Percentiles rank a stretch among this genome's conserved stretches.
Evolutionary conservation across 2,113 vertebrate species (phyloP).

Genomic region (Podocnemis expansa): DNA sequence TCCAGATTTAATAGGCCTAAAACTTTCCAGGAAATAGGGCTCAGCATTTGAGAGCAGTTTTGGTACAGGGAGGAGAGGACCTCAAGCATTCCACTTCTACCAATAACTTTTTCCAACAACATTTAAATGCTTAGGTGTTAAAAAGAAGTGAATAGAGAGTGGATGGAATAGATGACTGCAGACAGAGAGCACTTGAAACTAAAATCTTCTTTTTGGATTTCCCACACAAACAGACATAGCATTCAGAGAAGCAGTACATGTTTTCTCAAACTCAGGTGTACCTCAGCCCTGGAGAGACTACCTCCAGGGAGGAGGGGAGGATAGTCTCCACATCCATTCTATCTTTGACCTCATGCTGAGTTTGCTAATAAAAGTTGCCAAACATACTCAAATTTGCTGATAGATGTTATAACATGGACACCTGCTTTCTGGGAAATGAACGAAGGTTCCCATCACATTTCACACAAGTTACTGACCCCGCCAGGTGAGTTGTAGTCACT

Average conservation of each 20-base stretch:
- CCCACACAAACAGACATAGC: rapidly evolving
- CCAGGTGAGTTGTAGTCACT: background rate
- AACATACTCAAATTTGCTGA: background rate
- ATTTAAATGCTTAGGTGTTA: background rate
- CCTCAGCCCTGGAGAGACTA: background rate
- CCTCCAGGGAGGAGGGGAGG: background rate
- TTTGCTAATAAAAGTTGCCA: background rate
- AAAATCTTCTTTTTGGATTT: background rate
- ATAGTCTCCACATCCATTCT: background rate
- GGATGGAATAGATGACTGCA: background rate
- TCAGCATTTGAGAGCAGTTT: background rate
- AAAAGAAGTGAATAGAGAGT: background rate
- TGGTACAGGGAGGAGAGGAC: background rate
- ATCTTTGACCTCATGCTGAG: background rate
- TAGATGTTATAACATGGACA: background rate
- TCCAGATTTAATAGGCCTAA: background rate
- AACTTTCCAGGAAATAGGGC: background rate
- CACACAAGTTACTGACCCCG: background rate
- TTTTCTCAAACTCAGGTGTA: background rate
- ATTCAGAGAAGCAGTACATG: background rate
- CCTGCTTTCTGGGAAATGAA: background rate
- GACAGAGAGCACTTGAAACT: background rate
- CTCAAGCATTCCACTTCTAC: background rate
- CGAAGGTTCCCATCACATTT: background rate
- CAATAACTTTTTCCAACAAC: background rate